These are phyloP conservation scores for Protobothrops flavoviridis DNA, from an alignment of 2,113 vertebrate species.

Conservation along the genomic window DNA sequence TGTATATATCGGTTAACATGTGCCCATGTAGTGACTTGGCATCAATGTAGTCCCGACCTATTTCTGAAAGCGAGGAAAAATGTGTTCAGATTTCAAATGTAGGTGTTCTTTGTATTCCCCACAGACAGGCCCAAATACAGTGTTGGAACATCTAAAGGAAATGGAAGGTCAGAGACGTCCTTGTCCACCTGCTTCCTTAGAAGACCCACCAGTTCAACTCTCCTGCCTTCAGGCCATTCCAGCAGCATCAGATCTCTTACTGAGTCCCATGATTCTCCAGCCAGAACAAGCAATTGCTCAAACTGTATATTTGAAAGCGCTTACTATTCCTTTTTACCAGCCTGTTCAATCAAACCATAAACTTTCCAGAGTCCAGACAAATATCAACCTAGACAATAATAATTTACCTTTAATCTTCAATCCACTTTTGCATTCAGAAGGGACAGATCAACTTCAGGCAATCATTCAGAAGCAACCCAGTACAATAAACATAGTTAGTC, in stretches of 20 bases:
- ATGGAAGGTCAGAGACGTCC: conserved; percentile 65
- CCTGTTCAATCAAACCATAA: conserved; percentile 59
- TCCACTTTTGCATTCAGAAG: conserved; percentile 56
- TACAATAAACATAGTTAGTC: conserved; percentile 80
- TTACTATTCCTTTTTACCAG: conserved; percentile 75
- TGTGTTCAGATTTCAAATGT: neutral
- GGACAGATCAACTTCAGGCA: conserved; percentile 12
- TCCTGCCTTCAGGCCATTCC: conserved; percentile 31
- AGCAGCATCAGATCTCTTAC: conserved; percentile 40
- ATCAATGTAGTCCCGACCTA: neutral
- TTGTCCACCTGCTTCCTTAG: neutral
- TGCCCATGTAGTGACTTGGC: neutral
- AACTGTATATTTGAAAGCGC: conserved; percentile 81
- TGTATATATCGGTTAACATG: neutral
- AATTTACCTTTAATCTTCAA: conserved; percentile 67
- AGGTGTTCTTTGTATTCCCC: neutral
- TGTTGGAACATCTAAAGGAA: conserved; percentile 15
- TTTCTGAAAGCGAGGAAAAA: neutral
- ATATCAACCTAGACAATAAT: conserved; percentile 44
- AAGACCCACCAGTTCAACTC: conserved; percentile 7
- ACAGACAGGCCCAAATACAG: conserved; percentile 37
- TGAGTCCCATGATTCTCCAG: conserved; percentile 17
- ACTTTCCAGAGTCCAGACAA: conserved; percentile 39
- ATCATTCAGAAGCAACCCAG: conserved; percentile 72
- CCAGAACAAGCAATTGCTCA: conserved; percentile 68